Conservation (phyloP, 2,888 invertebrate species). For the Nomada lathburiana region DNA sequence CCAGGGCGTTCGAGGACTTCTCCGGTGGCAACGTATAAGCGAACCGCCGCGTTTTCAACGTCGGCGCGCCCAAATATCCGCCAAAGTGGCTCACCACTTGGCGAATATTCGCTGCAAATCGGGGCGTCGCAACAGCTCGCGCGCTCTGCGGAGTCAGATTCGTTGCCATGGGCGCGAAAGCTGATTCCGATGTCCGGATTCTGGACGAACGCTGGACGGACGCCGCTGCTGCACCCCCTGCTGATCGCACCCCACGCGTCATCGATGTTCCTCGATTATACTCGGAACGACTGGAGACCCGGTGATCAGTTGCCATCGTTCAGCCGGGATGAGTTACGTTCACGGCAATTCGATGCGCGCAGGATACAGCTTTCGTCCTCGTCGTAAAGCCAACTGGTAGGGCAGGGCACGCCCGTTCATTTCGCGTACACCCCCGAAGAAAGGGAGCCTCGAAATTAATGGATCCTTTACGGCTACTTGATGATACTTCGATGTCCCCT, state of each 20-base stretch:
- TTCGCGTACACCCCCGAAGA: slow-evolving; percentile 4
- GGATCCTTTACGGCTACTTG: slow-evolving; percentile 29
- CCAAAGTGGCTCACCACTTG: slow-evolving; percentile 20
- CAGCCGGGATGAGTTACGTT: slow-evolving; percentile 64
- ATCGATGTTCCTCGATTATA: slow-evolving; percentile 38
- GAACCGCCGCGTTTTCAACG: neutral
- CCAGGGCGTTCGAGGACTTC: slow-evolving; percentile 11
- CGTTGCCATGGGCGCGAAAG: slow-evolving; percentile 66
- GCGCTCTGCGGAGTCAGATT: slow-evolving; percentile 65
- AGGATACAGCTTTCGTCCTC: slow-evolving; percentile 10
- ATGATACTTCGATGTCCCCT: slow-evolving; percentile 30
- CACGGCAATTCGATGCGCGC: slow-evolving; percentile 41
- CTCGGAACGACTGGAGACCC: slow-evolving; percentile 59
- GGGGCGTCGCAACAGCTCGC: slow-evolving; percentile 34
- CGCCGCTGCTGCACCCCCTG: neutral
- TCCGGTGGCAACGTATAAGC: neutral
- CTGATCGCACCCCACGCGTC: neutral
- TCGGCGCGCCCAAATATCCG: slow-evolving; percentile 1
- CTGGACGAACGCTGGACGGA: slow-evolving; percentile 8
- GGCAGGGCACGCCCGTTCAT: slow-evolving; percentile 7
- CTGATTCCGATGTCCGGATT: slow-evolving; percentile 62
- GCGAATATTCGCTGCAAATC: slow-evolving; percentile 50
- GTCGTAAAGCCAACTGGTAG: neutral
- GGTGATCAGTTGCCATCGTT: slow-evolving; percentile 30
- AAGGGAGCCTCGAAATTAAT: slow-evolving; percentile 33